phyloP scores from a whole-genome alignment of 2,113 vertebrate genomes.

The Microcebus lehilahytsara region DNA sequence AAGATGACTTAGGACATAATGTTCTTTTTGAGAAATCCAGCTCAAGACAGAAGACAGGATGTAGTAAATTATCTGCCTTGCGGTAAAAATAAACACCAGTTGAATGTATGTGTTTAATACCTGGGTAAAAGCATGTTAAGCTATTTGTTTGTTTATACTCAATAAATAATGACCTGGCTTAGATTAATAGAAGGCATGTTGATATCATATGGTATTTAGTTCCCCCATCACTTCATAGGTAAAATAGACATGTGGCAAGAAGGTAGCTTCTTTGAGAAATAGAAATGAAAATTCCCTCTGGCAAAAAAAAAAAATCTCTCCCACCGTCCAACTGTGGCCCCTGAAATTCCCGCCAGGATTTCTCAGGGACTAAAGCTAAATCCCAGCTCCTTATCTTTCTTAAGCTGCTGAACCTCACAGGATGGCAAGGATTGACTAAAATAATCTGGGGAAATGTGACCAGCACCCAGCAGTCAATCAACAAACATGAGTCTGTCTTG shows the following conservation, averaged over 20 bases:
- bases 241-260: background rate
- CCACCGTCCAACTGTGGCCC: background rate
- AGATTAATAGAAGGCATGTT: background rate
- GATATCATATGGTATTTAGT: background rate
- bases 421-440: background rate
- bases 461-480: background rate
- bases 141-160: background rate
- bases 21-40: background rate
- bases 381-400: background rate
- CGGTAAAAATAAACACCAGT: constrained; percentile 19
- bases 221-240: background rate
- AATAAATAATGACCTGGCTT: background rate
- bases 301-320: background rate
- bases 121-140: background rate
- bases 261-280: background rate
- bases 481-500: too few species aligned
- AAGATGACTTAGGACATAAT: background rate
- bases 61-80: background rate
- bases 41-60: constrained; percentile 4
- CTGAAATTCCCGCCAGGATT: background rate
- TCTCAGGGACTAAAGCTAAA: background rate
- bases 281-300: background rate
- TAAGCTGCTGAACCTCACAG: background rate
- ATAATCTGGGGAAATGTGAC: background rate
- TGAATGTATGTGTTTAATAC: background rate